Percentiles rank a stretch among this genome's conserved stretches.
These are phyloP conservation scores for Agriopis marginaria DNA, from an alignment of 2,888 invertebrate species.

Conservation along the genomic window DNA sequence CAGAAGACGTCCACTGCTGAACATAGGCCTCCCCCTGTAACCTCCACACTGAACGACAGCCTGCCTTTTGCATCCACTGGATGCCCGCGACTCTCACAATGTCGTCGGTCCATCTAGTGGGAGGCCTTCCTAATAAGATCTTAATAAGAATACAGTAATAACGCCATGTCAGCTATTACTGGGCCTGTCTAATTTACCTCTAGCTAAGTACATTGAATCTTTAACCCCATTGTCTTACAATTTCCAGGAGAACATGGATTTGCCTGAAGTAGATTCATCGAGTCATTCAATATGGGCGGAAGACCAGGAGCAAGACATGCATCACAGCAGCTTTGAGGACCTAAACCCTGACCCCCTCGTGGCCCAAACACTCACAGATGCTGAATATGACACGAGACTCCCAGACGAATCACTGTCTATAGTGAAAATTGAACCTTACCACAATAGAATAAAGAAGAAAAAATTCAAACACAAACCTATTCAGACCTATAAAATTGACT, in stretches of 20 bases:
- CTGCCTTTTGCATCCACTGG: no score
- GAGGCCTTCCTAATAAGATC: no score
- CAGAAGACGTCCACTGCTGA: no score
- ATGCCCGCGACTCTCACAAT: no score
- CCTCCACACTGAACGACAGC: no score
- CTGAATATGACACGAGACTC: slow-evolving; percentile 60
- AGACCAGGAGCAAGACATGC: slow-evolving; percentile 51
- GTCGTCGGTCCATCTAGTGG: no score
- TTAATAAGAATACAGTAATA: neutral
- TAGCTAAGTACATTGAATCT: neutral
- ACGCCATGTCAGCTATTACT: no score
- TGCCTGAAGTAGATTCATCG: slow-evolving; percentile 66
- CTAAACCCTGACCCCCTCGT: slow-evolving; percentile 65
- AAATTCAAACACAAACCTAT: slow-evolving; percentile 58
- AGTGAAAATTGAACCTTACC: slow-evolving; percentile 49
- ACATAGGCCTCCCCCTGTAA: no score
- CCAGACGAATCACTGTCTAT: slow-evolving; percentile 49
- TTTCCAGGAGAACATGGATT: slow-evolving; percentile 60
- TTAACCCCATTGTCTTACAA: slow-evolving; percentile 4
- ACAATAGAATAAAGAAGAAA: slow-evolving; percentile 66
- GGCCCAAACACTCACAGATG: slow-evolving; percentile 62
- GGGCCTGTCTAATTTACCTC: neutral
- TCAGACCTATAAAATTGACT: slow-evolving; percentile 51
- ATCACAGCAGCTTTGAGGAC: slow-evolving; percentile 55
- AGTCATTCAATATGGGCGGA: slow-evolving; percentile 66